Conservation (phyloP, 2,888 invertebrate species). For the Euproctis similis region DNA sequence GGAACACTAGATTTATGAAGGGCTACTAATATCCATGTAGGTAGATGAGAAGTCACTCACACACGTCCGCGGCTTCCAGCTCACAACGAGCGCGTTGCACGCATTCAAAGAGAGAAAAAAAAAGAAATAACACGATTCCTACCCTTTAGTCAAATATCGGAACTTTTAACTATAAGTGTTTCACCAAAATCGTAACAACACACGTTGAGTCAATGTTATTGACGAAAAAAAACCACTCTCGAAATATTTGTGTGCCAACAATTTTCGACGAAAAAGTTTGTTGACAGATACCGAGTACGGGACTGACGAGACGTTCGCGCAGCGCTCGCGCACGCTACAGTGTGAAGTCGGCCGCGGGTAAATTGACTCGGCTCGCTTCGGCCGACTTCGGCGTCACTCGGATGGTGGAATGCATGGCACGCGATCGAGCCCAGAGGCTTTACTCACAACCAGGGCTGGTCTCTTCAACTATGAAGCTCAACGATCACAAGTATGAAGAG, state of each 20-base stretch:
- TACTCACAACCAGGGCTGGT: constrained; percentile 32
- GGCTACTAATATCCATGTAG: constrained; percentile 65
- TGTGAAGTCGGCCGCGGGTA: constrained; percentile 71
- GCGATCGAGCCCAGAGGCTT: constrained; percentile 50
- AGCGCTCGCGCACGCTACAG: constrained; percentile 72
- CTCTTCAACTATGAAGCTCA: too few species aligned
- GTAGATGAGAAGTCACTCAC: constrained; percentile 68
- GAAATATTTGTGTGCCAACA: constrained; percentile 46
- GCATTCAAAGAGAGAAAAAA: constrained; percentile 68
- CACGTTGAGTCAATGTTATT: constrained; percentile 61
- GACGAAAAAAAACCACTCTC: constrained; percentile 52
- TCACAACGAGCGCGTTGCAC: constrained; percentile 62
- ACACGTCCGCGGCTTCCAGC: constrained; percentile 59
- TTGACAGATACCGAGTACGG: constrained; percentile 66
- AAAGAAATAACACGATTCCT: constrained; percentile 68
- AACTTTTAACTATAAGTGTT: constrained; percentile 43
- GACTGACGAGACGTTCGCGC: constrained; percentile 66
- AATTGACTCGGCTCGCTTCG: constrained; percentile 45
- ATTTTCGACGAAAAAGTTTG: constrained; percentile 66
- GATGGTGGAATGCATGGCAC: constrained; percentile 65
- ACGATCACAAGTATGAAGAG: too few species aligned
- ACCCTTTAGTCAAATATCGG: constrained; percentile 55
- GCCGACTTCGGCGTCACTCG: constrained; percentile 45
- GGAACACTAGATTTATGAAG: constrained; percentile 53
- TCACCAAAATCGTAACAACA: constrained; percentile 59